These are phyloP conservation scores for Acropternis orthonyx DNA, from an alignment of 2,797 vertebrate species.

Conservation along the genomic window DNA sequence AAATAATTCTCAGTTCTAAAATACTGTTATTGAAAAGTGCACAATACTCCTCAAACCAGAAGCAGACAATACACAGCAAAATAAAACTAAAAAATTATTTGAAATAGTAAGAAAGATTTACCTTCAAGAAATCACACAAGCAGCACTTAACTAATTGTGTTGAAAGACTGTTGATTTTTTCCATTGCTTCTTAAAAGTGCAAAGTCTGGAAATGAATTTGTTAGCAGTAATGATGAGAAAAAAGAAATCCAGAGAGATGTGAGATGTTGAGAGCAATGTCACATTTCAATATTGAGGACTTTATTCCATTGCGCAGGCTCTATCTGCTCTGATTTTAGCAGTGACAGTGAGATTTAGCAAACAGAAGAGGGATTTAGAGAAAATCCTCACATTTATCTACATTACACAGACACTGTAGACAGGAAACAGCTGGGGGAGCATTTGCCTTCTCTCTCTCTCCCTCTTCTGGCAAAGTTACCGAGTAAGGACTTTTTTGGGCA, in stretches of 20 bases:
- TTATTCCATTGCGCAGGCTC: conserved; percentile 99
- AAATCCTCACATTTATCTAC: conserved; percentile 99
- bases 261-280: conserved; percentile 96
- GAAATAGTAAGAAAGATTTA: conserved; percentile 91
- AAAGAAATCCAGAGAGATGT: conserved; percentile 92
- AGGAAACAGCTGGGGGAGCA: conserved; percentile 99
- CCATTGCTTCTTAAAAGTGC: conserved; percentile 92
- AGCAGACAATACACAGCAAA: conserved; percentile 73
- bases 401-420: conserved; percentile 99
- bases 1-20: conserved; percentile 74
- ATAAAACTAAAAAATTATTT: conserved; percentile 78
- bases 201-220: conserved; percentile 96
- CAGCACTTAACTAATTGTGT: conserved; percentile 93
- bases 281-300: conserved; percentile 99
- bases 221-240: conserved; percentile 97
- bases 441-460: conserved; percentile 92
- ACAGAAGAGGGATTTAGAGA: conserved; percentile 99
- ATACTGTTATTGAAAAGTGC: conserved; percentile 75
- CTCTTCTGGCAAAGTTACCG: conserved; percentile 98
- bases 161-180: conserved; percentile 92
- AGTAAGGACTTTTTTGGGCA: conserved; percentile 99
- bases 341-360: conserved; percentile 99
- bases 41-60: conserved; percentile 68
- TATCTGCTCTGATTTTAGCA: conserved; percentile 90
- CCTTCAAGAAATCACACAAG: conserved; percentile 99